Base-by-base conservation (phyloP, 2,888 invertebrate genomes). In the Thecophora atra region DNA sequence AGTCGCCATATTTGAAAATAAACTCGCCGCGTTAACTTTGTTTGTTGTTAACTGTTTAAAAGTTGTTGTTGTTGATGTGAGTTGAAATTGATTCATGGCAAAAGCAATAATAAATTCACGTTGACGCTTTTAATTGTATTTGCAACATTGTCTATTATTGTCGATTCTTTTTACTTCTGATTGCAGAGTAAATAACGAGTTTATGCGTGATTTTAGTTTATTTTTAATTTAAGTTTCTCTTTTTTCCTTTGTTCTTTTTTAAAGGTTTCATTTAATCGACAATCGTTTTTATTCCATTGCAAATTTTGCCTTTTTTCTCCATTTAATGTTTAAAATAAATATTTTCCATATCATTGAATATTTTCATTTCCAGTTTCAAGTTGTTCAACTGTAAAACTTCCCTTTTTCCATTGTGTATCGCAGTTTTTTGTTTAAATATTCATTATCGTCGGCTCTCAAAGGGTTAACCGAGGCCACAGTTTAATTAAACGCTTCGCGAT, bases 1-100 rank as follows among this genome's bases (percentile, higher is more conserved):
- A 52, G 54, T 54, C 54, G 65, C 52, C 30, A 54, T 52, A 7
- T 65, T 65, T 62, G 58, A 15, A 11, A 58, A 24, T 63, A 21
- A 7, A 13, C n/a, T 44, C 63, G n/a, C 44, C 63, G n/a, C 63
- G 44, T 47, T 15, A 37, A 37, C n/a, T n/a, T 37, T 37, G 37
- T 37, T 37, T 37, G 37, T 37, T 37, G 37, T 37, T 37, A 54
- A 54, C 54, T 54, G n/a, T 4, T 21, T 8, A 21, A n/a, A 11
- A 4, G 54, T 21, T 21, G 54, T 54, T 21, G 17, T 17, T n/a
- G 21, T 21, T 44, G 42, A 1, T 44, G 42, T 11, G 21, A 47
- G 21, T 13, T 37, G 47, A 17, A 30, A 17, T 37, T 19, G 52
- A 66, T 66, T 66, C 30, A 66, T 51, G 52, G 52, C 54, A 19